A percentile compares a stretch with the other conserved stretches of the same genome.
phyloP scores from a whole-genome alignment of 2,797 vertebrate species.

The Potorous gilbertii region DNA sequence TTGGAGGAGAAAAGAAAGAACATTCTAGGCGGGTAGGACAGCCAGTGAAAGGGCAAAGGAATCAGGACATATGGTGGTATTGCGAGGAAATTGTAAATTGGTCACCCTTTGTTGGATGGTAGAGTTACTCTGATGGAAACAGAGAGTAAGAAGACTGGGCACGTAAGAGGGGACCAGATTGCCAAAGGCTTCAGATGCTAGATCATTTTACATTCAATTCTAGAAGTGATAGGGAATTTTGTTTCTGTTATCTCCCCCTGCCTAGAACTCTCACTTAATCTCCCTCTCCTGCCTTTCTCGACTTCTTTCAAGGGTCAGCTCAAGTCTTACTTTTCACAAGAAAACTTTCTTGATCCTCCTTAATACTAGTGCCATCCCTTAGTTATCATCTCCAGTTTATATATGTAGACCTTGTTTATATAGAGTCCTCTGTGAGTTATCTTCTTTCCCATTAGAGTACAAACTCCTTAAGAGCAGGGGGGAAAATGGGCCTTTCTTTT shows the following conservation, averaged over 20 bases:
- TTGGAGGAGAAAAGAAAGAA: not conserved
- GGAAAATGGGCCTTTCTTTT: not conserved
- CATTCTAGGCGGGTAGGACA: not conserved
- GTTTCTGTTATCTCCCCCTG: not conserved
- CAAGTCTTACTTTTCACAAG: not conserved
- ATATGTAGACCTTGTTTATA: not conserved
- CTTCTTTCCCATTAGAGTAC: not conserved
- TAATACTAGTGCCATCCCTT: not conserved
- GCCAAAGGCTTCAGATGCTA: not conserved
- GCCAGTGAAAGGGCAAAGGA: not conserved
- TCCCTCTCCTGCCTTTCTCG: not conserved
- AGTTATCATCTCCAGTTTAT: not conserved
- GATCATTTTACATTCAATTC: not conserved
- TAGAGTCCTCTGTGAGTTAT: not conserved
- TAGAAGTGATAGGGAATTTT: not conserved
- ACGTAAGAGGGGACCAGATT: not conserved
- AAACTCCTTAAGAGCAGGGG: not conserved
- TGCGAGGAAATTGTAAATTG: not conserved
- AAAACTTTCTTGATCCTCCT: not conserved
- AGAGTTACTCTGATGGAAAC: not conserved
- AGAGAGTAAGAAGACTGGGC: not conserved
- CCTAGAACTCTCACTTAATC: not conserved
- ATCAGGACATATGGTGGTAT: not conserved
- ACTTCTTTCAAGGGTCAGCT: not conserved
- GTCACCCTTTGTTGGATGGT: not conserved